phyloP scores from a whole-genome alignment of 2,888 invertebrate species.

The Cosmopolites sordidus region DNA sequence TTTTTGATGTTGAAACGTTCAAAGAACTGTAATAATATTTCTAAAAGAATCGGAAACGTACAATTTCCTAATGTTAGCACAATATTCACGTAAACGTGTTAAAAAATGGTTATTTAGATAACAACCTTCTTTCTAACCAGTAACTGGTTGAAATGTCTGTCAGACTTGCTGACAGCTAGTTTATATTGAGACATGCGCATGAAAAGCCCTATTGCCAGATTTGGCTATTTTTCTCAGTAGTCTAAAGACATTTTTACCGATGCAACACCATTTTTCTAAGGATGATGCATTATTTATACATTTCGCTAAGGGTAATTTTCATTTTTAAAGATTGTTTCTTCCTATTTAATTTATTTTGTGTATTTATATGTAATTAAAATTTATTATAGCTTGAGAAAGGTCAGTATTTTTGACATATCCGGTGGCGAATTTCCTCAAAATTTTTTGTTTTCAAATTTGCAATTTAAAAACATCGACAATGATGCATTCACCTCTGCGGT shows the following conservation, averaged over 20 bases:
- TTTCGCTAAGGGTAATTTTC: too few relatives aligned
- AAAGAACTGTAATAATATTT: conserved; percentile 29
- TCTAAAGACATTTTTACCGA: too few relatives aligned
- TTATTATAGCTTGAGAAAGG: too few relatives aligned
- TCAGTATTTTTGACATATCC: too few relatives aligned
- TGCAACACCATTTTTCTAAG: too few relatives aligned
- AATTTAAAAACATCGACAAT: neutral
- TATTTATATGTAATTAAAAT: too few relatives aligned
- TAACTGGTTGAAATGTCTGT: conserved; percentile 36
- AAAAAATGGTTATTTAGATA: conserved; percentile 35
- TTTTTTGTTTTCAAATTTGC: too few relatives aligned
- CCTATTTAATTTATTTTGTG: too few relatives aligned
- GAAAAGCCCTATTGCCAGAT: conserved; percentile 6
- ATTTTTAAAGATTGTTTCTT: too few relatives aligned
- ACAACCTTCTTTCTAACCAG: conserved; percentile 37
- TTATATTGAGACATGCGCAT: conserved; percentile 4
- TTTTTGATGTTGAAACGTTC: conserved; percentile 34
- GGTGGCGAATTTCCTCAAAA: too few relatives aligned
- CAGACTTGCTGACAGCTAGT: conserved; percentile 30
- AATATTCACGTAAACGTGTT: conserved; percentile 29
- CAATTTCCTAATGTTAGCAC: conserved; percentile 26
- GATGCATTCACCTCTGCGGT: conserved; percentile 11
- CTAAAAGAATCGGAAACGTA: conserved; percentile 27
- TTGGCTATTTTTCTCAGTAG: too few relatives aligned
- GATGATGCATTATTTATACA: too few relatives aligned